phyloP scores from a whole-genome alignment of 2,113 vertebrate species.

The Neolamprologus sp. region DNA sequence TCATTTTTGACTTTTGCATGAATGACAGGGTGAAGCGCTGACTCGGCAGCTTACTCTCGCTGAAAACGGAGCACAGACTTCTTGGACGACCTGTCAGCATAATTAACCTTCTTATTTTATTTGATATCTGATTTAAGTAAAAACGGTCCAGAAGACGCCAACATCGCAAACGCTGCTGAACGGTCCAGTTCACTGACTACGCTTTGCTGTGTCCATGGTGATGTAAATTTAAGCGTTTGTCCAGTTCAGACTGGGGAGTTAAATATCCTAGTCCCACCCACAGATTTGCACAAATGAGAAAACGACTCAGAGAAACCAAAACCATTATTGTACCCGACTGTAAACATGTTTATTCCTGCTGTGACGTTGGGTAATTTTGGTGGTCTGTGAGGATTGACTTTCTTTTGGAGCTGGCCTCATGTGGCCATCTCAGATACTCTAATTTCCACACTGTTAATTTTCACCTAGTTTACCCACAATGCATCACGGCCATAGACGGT shows the following conservation, averaged over 20 bases:
- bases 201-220: not conserved
- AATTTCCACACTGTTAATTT: not conserved
- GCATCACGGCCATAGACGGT: not conserved
- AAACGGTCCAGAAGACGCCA: not conserved
- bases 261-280: not conserved
- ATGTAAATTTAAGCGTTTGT: not conserved
- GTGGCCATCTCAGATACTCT: not conserved
- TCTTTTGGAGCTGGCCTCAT: not conserved
- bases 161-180: not conserved
- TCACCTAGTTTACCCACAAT: not conserved
- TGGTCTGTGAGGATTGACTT: not conserved
- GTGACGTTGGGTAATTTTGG: not conserved
- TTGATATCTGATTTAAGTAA: not conserved
- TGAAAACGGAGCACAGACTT: not conserved
- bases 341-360: not conserved
- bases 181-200: not conserved
- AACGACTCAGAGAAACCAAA: not conserved
- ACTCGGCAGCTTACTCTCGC: not conserved
- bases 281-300: not conserved
- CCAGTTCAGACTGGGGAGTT: not conserved
- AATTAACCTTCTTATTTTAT: not conserved
- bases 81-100: not conserved
- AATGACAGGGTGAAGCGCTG: not conserved
- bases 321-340: not conserved
- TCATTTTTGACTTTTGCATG: not conserved